A percentile compares a stretch with the other conserved stretches of the same genome.
Evolutionary conservation across 1,140 invertebrate genomes (phyloP).

Genomic region (Diachasma alloeum): DNA sequence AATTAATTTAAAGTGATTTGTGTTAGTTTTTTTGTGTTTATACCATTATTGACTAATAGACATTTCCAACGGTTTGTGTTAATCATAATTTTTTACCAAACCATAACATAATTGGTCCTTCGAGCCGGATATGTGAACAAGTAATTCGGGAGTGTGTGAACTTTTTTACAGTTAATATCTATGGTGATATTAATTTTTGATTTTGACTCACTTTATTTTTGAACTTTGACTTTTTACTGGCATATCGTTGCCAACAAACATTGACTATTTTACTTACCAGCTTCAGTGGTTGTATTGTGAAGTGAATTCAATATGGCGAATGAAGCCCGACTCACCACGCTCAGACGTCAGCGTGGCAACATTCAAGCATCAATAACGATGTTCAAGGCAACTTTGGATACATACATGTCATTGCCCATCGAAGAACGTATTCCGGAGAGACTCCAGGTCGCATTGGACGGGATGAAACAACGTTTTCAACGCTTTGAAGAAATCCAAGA

Average conservation of each 20-base stretch:
- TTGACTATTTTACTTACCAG: neutral
- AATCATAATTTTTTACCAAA: neutral
- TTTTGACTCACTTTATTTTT: too few species aligned
- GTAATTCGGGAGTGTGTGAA: neutral
- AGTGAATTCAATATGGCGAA: neutral
- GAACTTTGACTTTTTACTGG: neutral
- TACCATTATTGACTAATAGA: too few species aligned
- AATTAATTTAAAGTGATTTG: too few species aligned
- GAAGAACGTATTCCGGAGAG: neutral
- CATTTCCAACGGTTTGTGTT: neutral
- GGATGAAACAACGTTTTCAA: neutral
- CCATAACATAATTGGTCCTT: neutral
- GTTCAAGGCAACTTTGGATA: too few species aligned
- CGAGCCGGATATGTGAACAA: conserved; percentile 2
- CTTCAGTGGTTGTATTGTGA: neutral
- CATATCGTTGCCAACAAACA: neutral
- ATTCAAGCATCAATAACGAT: too few species aligned
- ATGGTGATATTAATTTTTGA: too few species aligned
- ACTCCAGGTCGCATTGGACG: neutral
- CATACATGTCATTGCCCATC: too few species aligned
- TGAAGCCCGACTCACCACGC: too few species aligned
- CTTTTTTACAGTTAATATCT: too few species aligned
- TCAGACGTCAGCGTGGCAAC: too few species aligned
- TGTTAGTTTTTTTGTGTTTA: too few species aligned
- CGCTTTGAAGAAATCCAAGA: conserved; percentile 1